phyloP scores from a whole-genome alignment of 2,797 vertebrate species.

The Hydrocynus forskahlii region DNA sequence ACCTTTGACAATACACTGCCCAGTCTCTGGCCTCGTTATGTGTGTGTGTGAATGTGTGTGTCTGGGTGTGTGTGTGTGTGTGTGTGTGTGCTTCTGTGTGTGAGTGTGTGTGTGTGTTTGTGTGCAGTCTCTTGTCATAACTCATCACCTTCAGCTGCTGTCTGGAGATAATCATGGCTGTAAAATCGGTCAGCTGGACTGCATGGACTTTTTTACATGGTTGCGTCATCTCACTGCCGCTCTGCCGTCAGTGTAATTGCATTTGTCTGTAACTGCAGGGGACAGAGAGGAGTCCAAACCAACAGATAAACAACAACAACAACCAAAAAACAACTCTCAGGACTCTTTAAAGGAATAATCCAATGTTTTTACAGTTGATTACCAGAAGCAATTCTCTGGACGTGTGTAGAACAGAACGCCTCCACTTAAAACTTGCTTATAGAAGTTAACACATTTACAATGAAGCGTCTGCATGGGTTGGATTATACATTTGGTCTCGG shows the following conservation, averaged over 20 bases:
- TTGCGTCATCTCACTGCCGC: conserved; percentile 47
- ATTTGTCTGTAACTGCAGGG: conserved; percentile 43
- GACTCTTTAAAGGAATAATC: background rate
- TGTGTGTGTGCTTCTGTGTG: conserved; percentile 8
- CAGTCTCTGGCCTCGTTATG: background rate
- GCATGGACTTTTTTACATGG: conserved; percentile 40
- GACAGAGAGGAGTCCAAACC: conserved; percentile 6
- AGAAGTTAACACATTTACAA: background rate
- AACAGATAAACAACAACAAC: conserved; percentile 16
- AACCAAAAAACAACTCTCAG: conserved; percentile 12
- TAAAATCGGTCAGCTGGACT: conserved; percentile 39
- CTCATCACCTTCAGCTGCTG: conserved; percentile 15
- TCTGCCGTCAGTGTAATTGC: conserved; percentile 44
- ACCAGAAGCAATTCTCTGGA: background rate
- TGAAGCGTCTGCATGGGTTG: no score
- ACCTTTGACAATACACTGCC: background rate
- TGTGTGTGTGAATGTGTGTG: conserved; percentile 1
- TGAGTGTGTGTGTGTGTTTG: conserved; percentile 3
- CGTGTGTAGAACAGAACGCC: background rate
- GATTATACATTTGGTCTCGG: background rate
- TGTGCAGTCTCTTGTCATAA: conserved; percentile 6
- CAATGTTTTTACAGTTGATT: background rate
- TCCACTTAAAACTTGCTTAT: background rate
- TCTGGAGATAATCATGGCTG: conserved; percentile 31
- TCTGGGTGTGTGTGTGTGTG: conserved; percentile 3